phyloP scores from a whole-genome alignment of 2,888 invertebrate genomes.

The Candidula unifasciata region DNA sequence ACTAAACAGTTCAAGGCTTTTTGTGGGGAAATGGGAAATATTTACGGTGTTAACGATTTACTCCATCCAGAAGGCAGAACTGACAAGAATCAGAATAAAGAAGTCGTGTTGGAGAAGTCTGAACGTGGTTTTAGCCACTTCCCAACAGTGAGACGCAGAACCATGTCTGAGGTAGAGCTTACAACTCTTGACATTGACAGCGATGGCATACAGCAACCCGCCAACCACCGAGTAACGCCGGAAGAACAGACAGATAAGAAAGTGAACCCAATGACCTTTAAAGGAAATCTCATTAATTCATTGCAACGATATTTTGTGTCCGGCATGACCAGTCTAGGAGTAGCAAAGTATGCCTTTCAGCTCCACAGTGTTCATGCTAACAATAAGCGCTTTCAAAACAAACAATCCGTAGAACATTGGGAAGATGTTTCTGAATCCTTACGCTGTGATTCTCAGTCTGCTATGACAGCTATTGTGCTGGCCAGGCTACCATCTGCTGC shows the following conservation, averaged over 20 bases:
- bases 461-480: neutral
- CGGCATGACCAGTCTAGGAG: neutral
- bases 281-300: neutral
- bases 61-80: neutral
- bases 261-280: neutral
- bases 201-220: neutral
- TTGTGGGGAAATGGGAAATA: neutral
- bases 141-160: too few relatives aligned
- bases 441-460: neutral
- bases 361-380: neutral
- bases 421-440: neutral
- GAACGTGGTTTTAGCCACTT: neutral
- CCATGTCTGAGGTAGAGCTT: too few relatives aligned
- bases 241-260: neutral
- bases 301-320: neutral
- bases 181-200: neutral
- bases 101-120: neutral
- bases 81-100: neutral
- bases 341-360: neutral
- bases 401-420: neutral
- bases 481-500: too few relatives aligned
- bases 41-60: too few relatives aligned
- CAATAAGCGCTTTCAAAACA: neutral
- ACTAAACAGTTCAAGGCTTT: neutral
- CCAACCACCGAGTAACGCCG: neutral